These are phyloP conservation scores for Notarius lentiginosus DNA, from an alignment of 2,113 vertebrate species.

Conservation along the genomic window DNA sequence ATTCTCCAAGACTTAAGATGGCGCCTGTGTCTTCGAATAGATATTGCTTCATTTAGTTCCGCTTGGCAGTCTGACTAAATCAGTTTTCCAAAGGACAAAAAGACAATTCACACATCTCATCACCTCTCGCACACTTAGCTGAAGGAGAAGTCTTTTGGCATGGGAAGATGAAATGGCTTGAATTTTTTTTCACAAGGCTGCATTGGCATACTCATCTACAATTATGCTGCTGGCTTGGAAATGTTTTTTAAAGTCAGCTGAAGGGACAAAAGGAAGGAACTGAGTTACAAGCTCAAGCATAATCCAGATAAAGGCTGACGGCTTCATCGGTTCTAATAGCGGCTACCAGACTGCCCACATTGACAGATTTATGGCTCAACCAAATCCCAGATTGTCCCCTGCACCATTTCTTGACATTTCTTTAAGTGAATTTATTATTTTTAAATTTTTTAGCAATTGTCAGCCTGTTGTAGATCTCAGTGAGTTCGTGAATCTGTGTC, in stretches of 20 bases:
- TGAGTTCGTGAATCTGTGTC: constrained; percentile 32
- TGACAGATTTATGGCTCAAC: constrained; percentile 48
- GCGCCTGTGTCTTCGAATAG: constrained; percentile 51
- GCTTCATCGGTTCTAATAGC: constrained; percentile 34
- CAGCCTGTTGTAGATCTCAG: constrained; percentile 48
- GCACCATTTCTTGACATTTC: constrained; percentile 21
- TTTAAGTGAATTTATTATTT: constrained; percentile 1
- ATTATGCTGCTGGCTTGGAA: neutral
- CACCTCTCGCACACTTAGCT: neutral
- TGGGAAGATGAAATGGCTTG: constrained; percentile 2
- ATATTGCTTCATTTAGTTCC: constrained; percentile 30
- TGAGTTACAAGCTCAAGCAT: constrained; percentile 42
- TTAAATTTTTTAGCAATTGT: constrained; percentile 22
- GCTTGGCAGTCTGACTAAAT: constrained; percentile 4
- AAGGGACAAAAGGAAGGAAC: neutral
- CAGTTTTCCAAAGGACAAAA: constrained; percentile 6
- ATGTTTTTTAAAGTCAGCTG: neutral
- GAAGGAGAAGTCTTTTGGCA: constrained; percentile 19
- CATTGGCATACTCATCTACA: neutral
- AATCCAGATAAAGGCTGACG: constrained; percentile 52
- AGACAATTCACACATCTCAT: neutral
- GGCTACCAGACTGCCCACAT: constrained; percentile 33
- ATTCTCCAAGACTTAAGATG: constrained; percentile 46
- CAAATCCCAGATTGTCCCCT: constrained; percentile 42
- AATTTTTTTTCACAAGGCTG: constrained; percentile 8